phyloP scores from a whole-genome alignment of 2,888 invertebrate species.

The Athripsodes cinereus region DNA sequence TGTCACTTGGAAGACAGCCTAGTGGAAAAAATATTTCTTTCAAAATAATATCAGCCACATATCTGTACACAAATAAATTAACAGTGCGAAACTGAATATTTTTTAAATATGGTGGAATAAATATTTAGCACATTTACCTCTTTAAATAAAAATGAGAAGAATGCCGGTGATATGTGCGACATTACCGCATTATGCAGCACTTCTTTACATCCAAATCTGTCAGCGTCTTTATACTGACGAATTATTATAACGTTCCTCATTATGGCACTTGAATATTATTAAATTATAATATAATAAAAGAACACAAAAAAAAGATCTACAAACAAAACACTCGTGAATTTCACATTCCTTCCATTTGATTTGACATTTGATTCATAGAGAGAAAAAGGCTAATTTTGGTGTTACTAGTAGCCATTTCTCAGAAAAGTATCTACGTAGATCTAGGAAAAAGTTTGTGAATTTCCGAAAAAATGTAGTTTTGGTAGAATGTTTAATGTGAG shows the following conservation, averaged over 20 bases:
- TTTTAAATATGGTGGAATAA: neutral
- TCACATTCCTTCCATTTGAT: neutral
- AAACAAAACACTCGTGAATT: neutral
- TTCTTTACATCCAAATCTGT: constrained; percentile 12
- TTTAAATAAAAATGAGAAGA: constrained; percentile 24
- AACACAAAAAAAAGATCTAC: neutral
- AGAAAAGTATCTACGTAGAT: too few relatives aligned
- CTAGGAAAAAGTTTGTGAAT: too few relatives aligned
- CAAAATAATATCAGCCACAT: neutral
- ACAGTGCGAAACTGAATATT: neutral
- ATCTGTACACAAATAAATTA: neutral
- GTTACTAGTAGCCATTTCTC: too few relatives aligned
- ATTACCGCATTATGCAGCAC: constrained; percentile 20
- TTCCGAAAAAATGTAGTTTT: too few relatives aligned
- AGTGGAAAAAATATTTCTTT: neutral
- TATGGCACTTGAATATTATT: neutral
- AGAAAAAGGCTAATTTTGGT: too few relatives aligned
- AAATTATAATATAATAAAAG: neutral
- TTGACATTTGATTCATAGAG: too few relatives aligned
- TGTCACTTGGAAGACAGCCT: constrained; percentile 24
- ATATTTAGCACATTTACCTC: constrained; percentile 15
- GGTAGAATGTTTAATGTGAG: too few relatives aligned
- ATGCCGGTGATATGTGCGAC: constrained; percentile 20
- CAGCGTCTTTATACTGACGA: constrained; percentile 15
- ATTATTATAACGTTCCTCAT: constrained; percentile 21